These are phyloP conservation scores for Hesperophylax magnus DNA, from an alignment of 1,140 invertebrate genomes.

Conservation along the genomic window DNA sequence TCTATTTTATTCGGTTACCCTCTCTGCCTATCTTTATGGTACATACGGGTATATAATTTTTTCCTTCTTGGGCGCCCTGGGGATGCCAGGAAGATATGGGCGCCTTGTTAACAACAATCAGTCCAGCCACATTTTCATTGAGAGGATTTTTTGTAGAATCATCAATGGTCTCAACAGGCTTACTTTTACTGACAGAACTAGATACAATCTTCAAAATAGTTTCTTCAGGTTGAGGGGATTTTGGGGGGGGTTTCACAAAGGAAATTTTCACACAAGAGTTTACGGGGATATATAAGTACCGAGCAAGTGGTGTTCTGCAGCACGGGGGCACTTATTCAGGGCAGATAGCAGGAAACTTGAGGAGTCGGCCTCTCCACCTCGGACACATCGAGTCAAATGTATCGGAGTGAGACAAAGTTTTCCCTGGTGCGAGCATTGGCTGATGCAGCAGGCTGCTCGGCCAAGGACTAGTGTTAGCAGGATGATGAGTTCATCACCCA, in stretches of 20 bases:
- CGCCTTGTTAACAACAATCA: too few relatives aligned
- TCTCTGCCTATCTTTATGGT: too few relatives aligned
- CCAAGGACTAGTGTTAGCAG: slow-evolving; percentile 57
- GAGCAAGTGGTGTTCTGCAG: slow-evolving; percentile 54
- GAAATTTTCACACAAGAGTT: slow-evolving; percentile 51
- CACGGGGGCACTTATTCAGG: slow-evolving; percentile 55
- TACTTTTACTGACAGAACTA: slow-evolving; percentile 18
- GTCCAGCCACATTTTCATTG: too few relatives aligned
- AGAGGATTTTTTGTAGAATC: slow-evolving; percentile 39
- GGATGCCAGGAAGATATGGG: too few relatives aligned
- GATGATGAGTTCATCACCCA: slow-evolving; percentile 53
- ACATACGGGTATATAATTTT: too few relatives aligned
- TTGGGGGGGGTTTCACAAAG: background rate
- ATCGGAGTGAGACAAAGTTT: slow-evolving; percentile 51
- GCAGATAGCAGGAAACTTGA: slow-evolving; percentile 28
- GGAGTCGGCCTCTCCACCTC: slow-evolving; percentile 10
- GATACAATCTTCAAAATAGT: slow-evolving; percentile 9
- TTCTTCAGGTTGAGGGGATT: background rate
- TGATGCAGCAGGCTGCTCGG: slow-evolving; percentile 46
- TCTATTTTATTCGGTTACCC: too few relatives aligned
- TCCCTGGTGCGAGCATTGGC: slow-evolving; percentile 26
- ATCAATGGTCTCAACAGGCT: background rate
- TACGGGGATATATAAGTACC: slow-evolving; percentile 50
- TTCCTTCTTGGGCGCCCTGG: too few relatives aligned
- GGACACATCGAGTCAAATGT: slow-evolving; percentile 41